Conservation (phyloP, 2,113 vertebrate species). For the Gasterosteus nipponicus region DNA sequence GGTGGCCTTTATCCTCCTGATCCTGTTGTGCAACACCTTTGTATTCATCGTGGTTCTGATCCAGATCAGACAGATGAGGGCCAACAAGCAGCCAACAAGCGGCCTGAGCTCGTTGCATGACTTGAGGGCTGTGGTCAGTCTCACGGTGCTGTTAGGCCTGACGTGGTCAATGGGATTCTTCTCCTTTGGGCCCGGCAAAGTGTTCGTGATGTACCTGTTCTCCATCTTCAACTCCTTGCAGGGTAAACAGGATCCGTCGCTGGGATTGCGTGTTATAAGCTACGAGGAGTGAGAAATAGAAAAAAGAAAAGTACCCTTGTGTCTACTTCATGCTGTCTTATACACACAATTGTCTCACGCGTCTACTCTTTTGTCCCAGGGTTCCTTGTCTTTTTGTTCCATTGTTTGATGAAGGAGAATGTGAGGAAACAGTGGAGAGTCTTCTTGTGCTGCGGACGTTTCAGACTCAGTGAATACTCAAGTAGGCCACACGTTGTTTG, state of each 20-base stretch:
- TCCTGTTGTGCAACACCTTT: constrained; percentile 83
- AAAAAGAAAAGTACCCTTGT: background rate
- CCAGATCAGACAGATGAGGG: constrained; percentile 82
- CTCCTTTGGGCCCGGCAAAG: constrained; percentile 81
- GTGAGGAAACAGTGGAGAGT: constrained; percentile 85
- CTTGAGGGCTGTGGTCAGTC: constrained; percentile 82
- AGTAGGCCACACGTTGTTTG: constrained; percentile 39
- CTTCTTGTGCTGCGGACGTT: constrained; percentile 82
- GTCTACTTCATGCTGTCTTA: background rate
- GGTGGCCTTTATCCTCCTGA: constrained; percentile 82
- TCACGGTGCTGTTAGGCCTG: constrained; percentile 89
- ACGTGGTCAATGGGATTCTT: constrained; percentile 89
- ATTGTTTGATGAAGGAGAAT: constrained; percentile 90
- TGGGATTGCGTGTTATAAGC: background rate
- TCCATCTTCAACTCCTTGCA: constrained; percentile 88
- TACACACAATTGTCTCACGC: background rate
- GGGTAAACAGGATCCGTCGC: constrained; percentile 75
- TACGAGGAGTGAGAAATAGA: background rate
- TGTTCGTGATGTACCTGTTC: constrained; percentile 87
- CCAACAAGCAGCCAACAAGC: constrained; percentile 68
- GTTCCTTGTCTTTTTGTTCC: constrained; percentile 90
- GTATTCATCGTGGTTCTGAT: constrained; percentile 87
- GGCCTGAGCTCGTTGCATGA: constrained; percentile 71
- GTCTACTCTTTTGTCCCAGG: constrained; percentile 71
- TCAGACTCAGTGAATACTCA: constrained; percentile 57